These are phyloP conservation scores for Huso huso DNA, from an alignment of 2,797 vertebrate genomes.

Conservation along the genomic window DNA sequence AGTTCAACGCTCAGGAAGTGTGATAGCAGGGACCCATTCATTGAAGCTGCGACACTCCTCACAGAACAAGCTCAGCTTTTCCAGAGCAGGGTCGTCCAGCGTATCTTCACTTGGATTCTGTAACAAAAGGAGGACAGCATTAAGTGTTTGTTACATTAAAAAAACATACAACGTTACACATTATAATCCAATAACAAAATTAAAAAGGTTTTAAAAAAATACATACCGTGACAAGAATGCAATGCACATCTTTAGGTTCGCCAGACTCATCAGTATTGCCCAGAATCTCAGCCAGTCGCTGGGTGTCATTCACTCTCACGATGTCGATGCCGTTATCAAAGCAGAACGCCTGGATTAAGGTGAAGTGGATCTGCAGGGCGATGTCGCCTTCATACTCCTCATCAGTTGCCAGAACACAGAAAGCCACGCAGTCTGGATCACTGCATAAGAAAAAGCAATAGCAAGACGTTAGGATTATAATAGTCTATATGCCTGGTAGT, in stretches of 20 bases:
- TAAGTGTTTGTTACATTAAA: no score
- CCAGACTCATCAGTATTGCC: conserved; percentile 54
- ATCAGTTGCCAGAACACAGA: conserved; percentile 79
- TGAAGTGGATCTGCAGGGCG: conserved; percentile 94
- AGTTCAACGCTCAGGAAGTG: conserved; percentile 70
- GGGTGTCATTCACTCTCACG: conserved; percentile 75
- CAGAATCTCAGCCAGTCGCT: conserved; percentile 70
- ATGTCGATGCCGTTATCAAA: conserved; percentile 94
- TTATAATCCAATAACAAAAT: no score
- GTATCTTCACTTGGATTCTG: no score
- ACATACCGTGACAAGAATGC: conserved; percentile 88
- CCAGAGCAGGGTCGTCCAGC: no score
- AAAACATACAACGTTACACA: no score
- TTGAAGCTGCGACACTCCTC: conserved; percentile 50
- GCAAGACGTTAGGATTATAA: no score
- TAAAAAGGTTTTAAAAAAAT: no score
- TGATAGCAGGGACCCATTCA: conserved; percentile 87
- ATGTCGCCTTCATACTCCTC: conserved; percentile 81
- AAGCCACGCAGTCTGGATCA: conserved; percentile 80
- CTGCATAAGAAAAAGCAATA: conserved; percentile 41
- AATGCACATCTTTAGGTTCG: conserved; percentile 75
- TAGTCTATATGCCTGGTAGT: no score
- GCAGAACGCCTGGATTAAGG: conserved; percentile 93
- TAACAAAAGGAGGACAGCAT: no score
- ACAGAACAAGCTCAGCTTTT: no score